phyloP scores from a whole-genome alignment of 2,888 invertebrate genomes.

The Mamestra brassicae region DNA sequence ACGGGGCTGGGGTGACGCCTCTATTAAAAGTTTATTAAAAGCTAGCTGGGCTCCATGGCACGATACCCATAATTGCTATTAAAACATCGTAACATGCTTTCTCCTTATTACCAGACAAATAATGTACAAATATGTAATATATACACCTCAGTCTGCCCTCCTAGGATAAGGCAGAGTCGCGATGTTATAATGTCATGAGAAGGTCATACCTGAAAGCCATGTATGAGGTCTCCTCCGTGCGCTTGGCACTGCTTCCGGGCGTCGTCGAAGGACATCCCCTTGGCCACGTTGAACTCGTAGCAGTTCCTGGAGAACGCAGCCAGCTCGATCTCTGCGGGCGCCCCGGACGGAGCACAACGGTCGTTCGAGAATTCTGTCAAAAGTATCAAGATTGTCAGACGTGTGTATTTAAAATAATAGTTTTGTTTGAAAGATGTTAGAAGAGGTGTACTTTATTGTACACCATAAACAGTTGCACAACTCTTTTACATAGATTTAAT shows the following conservation, averaged over 20 bases:
- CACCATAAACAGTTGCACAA: no score
- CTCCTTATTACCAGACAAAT: background rate
- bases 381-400: background rate
- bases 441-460: no score
- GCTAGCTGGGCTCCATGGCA: background rate
- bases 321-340: slow-evolving; percentile 95
- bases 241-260: slow-evolving; percentile 94
- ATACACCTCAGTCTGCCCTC: background rate
- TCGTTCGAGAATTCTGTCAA: slow-evolving; percentile 95
- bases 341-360: slow-evolving; percentile 94
- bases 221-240: slow-evolving; percentile 94
- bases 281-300: slow-evolving; percentile 96
- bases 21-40: no score
- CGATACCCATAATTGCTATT: background rate
- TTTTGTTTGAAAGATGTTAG: no score
- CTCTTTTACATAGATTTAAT: no score
- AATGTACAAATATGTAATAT: no score
- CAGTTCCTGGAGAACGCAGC: slow-evolving; percentile 96
- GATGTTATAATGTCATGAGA: background rate
- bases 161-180: background rate
- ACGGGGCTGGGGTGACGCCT: no score
- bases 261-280: slow-evolving; percentile 95
- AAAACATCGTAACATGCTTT: background rate
- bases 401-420: no score
- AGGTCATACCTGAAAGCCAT: slow-evolving; percentile 91